These are phyloP conservation scores for Dicentrarchus labrax DNA, from an alignment of 2,113 vertebrate species.

Conservation along the genomic window DNA sequence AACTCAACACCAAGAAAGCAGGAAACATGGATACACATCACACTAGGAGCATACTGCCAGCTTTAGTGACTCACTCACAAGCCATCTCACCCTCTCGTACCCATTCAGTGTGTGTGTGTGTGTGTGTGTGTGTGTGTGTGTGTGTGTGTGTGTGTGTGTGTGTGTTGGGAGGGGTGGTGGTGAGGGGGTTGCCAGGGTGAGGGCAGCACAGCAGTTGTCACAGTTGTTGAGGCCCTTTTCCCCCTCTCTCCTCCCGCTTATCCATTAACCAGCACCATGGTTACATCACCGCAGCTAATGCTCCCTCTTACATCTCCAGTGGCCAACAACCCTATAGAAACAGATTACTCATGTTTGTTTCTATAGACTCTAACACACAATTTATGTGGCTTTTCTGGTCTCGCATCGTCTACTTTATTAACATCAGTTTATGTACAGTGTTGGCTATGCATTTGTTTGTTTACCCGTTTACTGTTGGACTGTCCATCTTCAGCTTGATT, in stretches of 20 bases:
- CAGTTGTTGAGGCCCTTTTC: conserved; percentile 16
- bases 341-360: conserved; percentile 28
- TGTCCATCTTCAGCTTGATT: conserved; percentile 1
- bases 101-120: conserved; percentile 14
- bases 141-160: conserved; percentile 11
- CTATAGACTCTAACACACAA: background rate
- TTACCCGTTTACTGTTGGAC: background rate
- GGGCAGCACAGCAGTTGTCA: conserved; percentile 36
- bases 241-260: conserved; percentile 30
- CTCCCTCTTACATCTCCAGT: conserved; percentile 32
- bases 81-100: background rate
- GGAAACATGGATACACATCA: background rate
- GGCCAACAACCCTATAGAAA: conserved; percentile 24
- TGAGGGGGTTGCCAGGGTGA: conserved; percentile 57
- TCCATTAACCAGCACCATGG: conserved; percentile 62
- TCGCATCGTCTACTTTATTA: background rate
- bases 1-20: background rate
- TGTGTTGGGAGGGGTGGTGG: background rate
- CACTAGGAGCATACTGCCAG: background rate
- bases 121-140: conserved; percentile 13
- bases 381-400: background rate
- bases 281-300: conserved; percentile 51
- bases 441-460: conserved; percentile 11
- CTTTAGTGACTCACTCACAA: conserved; percentile 22
- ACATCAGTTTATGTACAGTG: conserved; percentile 1